Percentiles rank a stretch among this genome's conserved stretches.
These are phyloP conservation scores for Trachemys scripta DNA, from an alignment of 2,113 vertebrate species.

Conservation along the genomic window DNA sequence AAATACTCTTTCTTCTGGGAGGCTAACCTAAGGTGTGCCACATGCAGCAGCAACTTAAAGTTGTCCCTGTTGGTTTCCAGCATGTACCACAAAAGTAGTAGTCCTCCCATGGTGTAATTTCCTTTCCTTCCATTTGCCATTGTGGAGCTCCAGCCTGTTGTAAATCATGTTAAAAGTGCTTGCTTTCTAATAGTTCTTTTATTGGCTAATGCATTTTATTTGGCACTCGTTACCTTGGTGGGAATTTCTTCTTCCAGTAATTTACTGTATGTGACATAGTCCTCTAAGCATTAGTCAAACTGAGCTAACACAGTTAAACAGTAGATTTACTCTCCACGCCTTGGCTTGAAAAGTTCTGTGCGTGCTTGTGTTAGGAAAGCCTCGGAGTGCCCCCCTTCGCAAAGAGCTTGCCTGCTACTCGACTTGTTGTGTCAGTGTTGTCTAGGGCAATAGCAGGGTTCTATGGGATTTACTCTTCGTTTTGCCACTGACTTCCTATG, in stretches of 20 bases:
- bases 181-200: slow-evolving; percentile 69
- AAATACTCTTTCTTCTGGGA: neutral
- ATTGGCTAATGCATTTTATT: slow-evolving; percentile 70
- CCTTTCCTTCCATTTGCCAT: slow-evolving; percentile 47
- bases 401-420: neutral
- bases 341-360: neutral
- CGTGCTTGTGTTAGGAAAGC: neutral
- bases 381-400: neutral
- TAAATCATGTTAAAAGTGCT: slow-evolving; percentile 72
- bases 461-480: neutral
- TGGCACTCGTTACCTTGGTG: slow-evolving; percentile 66
- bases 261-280: slow-evolving; percentile 40
- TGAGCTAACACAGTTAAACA: slow-evolving; percentile 25
- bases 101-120: neutral
- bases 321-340: slow-evolving; percentile 39
- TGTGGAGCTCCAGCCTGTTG: slow-evolving; percentile 37
- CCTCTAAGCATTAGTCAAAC: slow-evolving; percentile 47
- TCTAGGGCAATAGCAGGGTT: neutral
- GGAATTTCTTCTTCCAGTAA: slow-evolving; percentile 47
- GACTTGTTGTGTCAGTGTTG: accelerated
- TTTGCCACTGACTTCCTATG: slow-evolving; percentile 1
- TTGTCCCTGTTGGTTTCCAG: slow-evolving; percentile 25
- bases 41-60: neutral
- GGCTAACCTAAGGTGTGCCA: slow-evolving; percentile 14
- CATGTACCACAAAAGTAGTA: neutral